Conservation (phyloP, 2,113 vertebrate genomes). For the Conger conger region DNA sequence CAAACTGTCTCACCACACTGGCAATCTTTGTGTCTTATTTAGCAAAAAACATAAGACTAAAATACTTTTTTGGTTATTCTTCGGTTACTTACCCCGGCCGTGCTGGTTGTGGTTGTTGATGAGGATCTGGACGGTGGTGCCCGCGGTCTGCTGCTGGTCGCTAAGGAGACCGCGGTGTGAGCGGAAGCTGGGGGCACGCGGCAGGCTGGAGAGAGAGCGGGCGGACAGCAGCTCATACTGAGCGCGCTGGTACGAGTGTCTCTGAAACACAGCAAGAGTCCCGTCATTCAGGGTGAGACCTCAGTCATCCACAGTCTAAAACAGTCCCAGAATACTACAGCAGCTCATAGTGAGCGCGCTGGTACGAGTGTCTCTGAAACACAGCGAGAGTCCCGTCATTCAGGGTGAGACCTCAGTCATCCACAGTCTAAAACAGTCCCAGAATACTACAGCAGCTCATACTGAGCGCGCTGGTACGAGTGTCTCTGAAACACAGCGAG, state of each 20-base stretch:
- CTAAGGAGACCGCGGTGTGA: constrained; percentile 66
- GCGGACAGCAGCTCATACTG: constrained; percentile 60
- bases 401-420: neutral
- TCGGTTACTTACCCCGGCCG: constrained; percentile 72
- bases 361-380: constrained; percentile 74
- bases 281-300: neutral
- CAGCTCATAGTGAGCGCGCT: constrained; percentile 65
- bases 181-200: constrained; percentile 59
- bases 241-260: constrained; percentile 74
- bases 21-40: too few relatives aligned
- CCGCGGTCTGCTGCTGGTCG: constrained; percentile 69
- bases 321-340: too few relatives aligned
- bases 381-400: constrained; percentile 14
- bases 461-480: constrained; percentile 71
- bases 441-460: constrained; percentile 55
- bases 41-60: too few relatives aligned
- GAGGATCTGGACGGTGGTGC: constrained; percentile 77
- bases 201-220: constrained; percentile 54
- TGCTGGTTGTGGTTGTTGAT: constrained; percentile 78
- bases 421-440: neutral
- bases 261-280: constrained; percentile 51
- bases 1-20: too few relatives aligned
- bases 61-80: too few relatives aligned
- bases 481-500: constrained; percentile 64
- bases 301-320: neutral